A percentile compares a stretch with the other conserved stretches of the same genome.
phyloP scores from a whole-genome alignment of 2,888 invertebrate species.

The Eumacrocentrus americanus region DNA sequence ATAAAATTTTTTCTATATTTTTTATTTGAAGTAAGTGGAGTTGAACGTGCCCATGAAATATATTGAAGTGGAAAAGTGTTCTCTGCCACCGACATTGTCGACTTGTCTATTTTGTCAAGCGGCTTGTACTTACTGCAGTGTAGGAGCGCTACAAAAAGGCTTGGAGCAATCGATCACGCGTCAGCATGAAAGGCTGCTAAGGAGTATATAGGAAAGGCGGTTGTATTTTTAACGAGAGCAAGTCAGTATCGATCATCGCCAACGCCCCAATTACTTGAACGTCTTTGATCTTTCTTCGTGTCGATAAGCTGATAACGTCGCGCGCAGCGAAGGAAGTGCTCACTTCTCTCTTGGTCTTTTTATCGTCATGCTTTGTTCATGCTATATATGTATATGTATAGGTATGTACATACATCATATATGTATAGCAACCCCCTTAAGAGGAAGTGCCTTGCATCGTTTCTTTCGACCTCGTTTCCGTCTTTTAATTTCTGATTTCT shows the following conservation, averaged over 20 bases:
- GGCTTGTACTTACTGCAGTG: too few relatives aligned
- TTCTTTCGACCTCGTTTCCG: conserved; percentile 25
- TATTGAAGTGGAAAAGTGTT: neutral
- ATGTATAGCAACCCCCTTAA: conserved; percentile 4
- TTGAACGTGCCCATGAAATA: neutral
- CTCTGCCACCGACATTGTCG: too few relatives aligned
- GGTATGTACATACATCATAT: neutral
- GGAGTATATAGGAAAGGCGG: too few relatives aligned
- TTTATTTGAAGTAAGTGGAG: neutral
- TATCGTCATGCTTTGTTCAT: conserved; percentile 20
- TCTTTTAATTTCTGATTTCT: conserved; percentile 22
- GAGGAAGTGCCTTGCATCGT: conserved; percentile 14
- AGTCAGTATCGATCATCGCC: conserved; percentile 19
- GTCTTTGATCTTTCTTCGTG: conserved; percentile 37
- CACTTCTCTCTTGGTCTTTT: neutral
- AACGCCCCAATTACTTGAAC: conserved; percentile 37
- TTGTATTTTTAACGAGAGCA: conserved; percentile 21
- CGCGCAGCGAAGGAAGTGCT: conserved; percentile 14
- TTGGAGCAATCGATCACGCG: conserved; percentile 19
- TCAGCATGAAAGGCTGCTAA: neutral
- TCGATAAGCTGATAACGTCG: conserved; percentile 40
- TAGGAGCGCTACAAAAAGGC: neutral
- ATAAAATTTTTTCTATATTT: neutral
- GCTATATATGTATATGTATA: too few relatives aligned
- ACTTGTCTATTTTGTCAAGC: too few relatives aligned